phyloP scores from a whole-genome alignment of 2,113 vertebrate species.

The Marmota monax region DNA sequence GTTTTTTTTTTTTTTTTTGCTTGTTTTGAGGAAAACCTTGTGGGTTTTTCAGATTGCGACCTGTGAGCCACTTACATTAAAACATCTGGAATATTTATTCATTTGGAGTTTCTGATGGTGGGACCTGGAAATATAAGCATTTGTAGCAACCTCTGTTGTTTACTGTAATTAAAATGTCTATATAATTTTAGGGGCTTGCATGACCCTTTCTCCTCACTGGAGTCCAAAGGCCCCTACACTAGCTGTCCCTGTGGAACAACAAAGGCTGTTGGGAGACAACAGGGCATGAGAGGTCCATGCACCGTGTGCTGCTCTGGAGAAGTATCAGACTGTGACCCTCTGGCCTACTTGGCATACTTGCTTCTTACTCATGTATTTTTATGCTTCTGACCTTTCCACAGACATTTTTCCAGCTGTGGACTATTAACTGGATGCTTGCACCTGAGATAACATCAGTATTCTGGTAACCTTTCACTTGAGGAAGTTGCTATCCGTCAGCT shows the following conservation, averaged over 20 bases:
- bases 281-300: background rate
- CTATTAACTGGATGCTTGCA: background rate
- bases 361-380: background rate
- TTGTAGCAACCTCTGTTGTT: background rate
- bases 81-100: background rate
- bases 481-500: background rate
- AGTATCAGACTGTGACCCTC: background rate
- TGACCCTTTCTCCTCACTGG: background rate
- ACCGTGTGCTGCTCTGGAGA: background rate
- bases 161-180: background rate
- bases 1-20: background rate
- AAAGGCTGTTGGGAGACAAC: background rate
- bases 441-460: background rate
- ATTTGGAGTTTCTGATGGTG: background rate
- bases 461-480: background rate
- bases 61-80: background rate
- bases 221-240: background rate
- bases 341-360: background rate
- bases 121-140: background rate
- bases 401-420: background rate
- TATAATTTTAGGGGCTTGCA: background rate
- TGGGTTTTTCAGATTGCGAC: background rate
- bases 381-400: constrained; percentile 29
- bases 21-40: background rate
- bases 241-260: background rate